phyloP scores from a whole-genome alignment of 2,113 vertebrate species.

The Lycaon pictus region DNA sequence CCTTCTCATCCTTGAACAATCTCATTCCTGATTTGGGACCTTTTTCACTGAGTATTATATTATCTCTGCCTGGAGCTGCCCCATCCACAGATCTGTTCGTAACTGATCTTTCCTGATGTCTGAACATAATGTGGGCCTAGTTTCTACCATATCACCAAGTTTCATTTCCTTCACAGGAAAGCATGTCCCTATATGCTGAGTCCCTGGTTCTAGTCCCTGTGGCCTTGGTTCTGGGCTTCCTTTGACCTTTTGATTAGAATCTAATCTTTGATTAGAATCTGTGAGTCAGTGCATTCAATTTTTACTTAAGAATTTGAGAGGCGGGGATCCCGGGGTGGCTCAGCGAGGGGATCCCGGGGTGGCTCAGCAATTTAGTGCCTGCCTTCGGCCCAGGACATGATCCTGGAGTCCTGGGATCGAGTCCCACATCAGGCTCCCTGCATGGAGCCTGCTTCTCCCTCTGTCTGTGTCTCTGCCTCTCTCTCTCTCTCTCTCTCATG shows the following conservation, averaged over 20 bases:
- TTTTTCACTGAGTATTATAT: neutral
- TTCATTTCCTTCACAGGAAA: neutral
- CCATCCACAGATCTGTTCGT: neutral
- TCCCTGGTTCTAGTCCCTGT: neutral
- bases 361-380: no score
- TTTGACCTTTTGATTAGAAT: neutral
- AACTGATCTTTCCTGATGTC: neutral
- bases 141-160: neutral
- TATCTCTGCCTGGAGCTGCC: neutral
- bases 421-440: no score
- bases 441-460: no score
- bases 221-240: neutral
- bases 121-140: neutral
- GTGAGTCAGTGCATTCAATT: neutral
- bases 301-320: conserved; percentile 51
- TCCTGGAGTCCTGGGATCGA: no score
- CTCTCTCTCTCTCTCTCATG: no score
- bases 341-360: no score
- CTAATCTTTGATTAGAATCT: neutral
- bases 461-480: no score
- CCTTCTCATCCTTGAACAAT: neutral
- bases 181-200: neutral
- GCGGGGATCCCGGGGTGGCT: neutral
- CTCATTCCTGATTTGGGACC: neutral
- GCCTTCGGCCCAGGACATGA: no score